A percentile compares a stretch with the other conserved stretches of the same genome.
Conservation (phyloP, 2,888 invertebrate species). For the Odontomyia ornata region DNA sequence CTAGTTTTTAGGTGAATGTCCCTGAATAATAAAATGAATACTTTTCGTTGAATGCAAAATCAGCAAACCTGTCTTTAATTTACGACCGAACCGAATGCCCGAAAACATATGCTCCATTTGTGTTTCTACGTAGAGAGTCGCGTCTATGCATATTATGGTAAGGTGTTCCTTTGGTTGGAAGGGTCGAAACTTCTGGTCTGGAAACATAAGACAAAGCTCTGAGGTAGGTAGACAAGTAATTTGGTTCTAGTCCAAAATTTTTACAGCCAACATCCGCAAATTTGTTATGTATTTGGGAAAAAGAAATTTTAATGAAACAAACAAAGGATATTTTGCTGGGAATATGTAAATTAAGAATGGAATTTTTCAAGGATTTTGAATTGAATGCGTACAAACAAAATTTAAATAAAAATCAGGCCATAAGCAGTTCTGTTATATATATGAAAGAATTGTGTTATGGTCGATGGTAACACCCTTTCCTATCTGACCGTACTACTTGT, state of each 20-base stretch:
- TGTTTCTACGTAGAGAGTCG: not conserved
- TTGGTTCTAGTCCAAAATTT: slow-evolving; percentile 39
- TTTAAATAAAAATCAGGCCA: too few species aligned
- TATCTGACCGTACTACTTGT: too few species aligned
- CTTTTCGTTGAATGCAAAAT: slow-evolving; percentile 3
- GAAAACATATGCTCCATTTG: slow-evolving; percentile 24
- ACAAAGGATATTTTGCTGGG: not conserved
- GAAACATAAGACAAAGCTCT: not conserved
- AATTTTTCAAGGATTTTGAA: too few species aligned
- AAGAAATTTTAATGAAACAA: slow-evolving; percentile 8
- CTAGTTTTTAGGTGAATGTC: not conserved
- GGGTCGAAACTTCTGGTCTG: not conserved
- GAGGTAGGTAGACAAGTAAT: slow-evolving; percentile 36
- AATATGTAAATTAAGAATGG: too few species aligned
- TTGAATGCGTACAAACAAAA: too few species aligned
- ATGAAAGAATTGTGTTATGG: too few species aligned
- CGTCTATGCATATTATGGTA: not conserved
- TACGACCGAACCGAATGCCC: slow-evolving; percentile 14
- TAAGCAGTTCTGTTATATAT: too few species aligned
- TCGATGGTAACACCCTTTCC: too few species aligned
- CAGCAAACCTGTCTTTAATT: slow-evolving; percentile 36
- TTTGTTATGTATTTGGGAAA: slow-evolving; percentile 1
- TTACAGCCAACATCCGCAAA: slow-evolving; percentile 37
- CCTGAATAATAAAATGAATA: not conserved
- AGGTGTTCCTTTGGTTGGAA: not conserved